phyloP scores from a whole-genome alignment of 2,888 invertebrate species.

The Nomada flava region DNA sequence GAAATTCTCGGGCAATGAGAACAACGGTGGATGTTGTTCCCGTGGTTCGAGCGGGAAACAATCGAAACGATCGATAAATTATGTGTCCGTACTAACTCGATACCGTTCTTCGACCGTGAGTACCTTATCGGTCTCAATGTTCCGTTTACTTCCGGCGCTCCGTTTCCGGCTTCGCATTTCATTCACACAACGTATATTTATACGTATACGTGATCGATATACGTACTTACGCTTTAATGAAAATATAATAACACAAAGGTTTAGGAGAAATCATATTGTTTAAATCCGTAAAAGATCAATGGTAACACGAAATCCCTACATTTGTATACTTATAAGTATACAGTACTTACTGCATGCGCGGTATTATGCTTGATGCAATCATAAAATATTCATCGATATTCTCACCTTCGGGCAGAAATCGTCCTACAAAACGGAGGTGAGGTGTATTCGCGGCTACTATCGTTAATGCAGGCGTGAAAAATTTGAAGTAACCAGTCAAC shows the following conservation, averaged over 20 bases:
- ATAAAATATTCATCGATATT: slow-evolving; percentile 33
- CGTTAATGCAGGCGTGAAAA: slow-evolving; percentile 51
- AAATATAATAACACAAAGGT: too few relatives aligned
- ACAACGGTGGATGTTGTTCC: slow-evolving; percentile 47
- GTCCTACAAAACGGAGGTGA: slow-evolving; percentile 64
- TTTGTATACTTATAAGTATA: too few relatives aligned
- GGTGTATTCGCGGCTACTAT: background rate
- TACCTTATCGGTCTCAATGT: slow-evolving; percentile 76
- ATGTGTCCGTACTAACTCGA: slow-evolving; percentile 30
- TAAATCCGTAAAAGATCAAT: too few relatives aligned
- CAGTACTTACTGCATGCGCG: background rate
- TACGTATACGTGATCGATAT: slow-evolving; percentile 42
- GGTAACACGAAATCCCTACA: too few relatives aligned
- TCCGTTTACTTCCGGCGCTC: slow-evolving; percentile 75
- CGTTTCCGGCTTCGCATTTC: slow-evolving; percentile 71
- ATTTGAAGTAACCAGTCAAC: slow-evolving; percentile 61
- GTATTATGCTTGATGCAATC: background rate
- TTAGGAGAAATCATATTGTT: too few relatives aligned
- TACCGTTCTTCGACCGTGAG: slow-evolving; percentile 78
- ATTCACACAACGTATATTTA: slow-evolving; percentile 45
- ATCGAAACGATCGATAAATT: slow-evolving; percentile 67
- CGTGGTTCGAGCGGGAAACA: slow-evolving; percentile 58
- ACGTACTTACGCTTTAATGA: slow-evolving; percentile 26
- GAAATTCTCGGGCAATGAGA: slow-evolving; percentile 38
- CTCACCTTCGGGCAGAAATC: slow-evolving; percentile 33